Evolutionary conservation across 2,113 vertebrate genomes (phyloP).

Genomic region (Cololabis saira): DNA sequence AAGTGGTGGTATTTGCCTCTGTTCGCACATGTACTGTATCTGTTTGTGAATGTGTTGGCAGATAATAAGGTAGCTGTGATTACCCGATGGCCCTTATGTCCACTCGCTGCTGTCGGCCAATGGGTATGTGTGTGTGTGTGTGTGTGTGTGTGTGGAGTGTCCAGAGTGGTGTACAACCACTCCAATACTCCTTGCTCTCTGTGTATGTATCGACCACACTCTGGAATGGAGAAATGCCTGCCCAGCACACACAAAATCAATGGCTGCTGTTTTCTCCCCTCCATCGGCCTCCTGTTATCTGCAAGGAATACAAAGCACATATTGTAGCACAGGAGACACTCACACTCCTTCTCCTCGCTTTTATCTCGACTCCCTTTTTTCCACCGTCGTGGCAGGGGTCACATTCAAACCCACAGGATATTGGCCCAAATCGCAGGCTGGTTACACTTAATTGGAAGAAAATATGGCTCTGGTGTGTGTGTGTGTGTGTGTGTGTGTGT

Average conservation of each 20-base stretch:
- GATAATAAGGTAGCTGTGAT: constrained; percentile 73
- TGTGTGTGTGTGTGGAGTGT: constrained; percentile 35
- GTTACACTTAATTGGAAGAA: constrained; percentile 62
- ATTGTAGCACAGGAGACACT: constrained; percentile 54
- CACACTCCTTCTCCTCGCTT: constrained; percentile 52
- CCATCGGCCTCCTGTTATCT: constrained; percentile 72
- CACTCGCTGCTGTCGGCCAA: constrained; percentile 32
- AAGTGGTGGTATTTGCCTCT: constrained; percentile 33
- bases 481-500: constrained; percentile 23
- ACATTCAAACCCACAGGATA: constrained; percentile 41
- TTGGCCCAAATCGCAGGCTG: constrained; percentile 55
- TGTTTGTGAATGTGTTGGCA: constrained; percentile 32
- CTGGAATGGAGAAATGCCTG: constrained; percentile 82
- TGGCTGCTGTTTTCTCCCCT: constrained; percentile 77
- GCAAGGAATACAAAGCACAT: constrained; percentile 75
- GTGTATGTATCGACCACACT: constrained; percentile 80
- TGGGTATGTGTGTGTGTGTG: constrained; percentile 12
- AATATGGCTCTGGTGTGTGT: constrained; percentile 38
- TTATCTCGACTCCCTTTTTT: constrained; percentile 38
- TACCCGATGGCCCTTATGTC: constrained; percentile 68
- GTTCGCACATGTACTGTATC: constrained; percentile 21
- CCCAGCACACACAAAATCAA: constrained; percentile 84
- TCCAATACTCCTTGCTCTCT: constrained; percentile 49
- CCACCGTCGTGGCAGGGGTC: constrained; percentile 10
- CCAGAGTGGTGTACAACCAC: constrained; percentile 51